Evolutionary conservation across 2,888 invertebrate species (phyloP).

Genomic region (Drosophila stalkeri): DNA sequence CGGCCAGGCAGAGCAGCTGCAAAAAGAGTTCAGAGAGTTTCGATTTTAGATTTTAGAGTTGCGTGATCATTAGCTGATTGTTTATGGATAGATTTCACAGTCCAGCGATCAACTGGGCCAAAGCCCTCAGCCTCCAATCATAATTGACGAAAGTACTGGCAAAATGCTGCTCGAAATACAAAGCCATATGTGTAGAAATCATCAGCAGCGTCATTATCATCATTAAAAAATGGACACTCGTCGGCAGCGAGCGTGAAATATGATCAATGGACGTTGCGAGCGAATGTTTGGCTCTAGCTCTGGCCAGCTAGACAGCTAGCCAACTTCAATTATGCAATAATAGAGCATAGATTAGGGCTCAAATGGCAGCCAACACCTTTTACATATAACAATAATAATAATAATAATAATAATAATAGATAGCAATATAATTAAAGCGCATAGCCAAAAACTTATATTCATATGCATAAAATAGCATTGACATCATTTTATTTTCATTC

Average conservation of each 20-base stretch:
- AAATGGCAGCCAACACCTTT: slow-evolving; percentile 48
- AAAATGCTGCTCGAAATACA: slow-evolving; percentile 53
- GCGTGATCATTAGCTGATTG: slow-evolving; percentile 69
- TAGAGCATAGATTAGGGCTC: slow-evolving; percentile 56
- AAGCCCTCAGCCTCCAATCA: slow-evolving; percentile 68
- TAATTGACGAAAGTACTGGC: slow-evolving; percentile 70
- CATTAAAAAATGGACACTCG: slow-evolving; percentile 75
- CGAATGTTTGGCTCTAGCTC: neutral
- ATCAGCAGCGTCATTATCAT: slow-evolving; percentile 64
- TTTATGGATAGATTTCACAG: slow-evolving; percentile 76
- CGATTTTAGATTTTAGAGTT: slow-evolving; percentile 27
- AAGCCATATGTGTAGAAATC: slow-evolving; percentile 35
- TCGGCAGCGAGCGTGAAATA: slow-evolving; percentile 73
- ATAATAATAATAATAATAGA: slow-evolving; percentile 13
- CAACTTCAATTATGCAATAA: slow-evolving; percentile 67
- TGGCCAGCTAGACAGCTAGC: neutral
- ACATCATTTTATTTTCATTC: slow-evolving; percentile 77
- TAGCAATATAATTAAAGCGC: slow-evolving; percentile 17
- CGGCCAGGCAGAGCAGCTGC: slow-evolving; percentile 60
- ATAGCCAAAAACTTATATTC: slow-evolving; percentile 39
- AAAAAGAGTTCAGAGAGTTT: slow-evolving; percentile 13
- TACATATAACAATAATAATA: neutral
- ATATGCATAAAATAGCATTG: slow-evolving; percentile 78
- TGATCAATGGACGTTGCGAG: slow-evolving; percentile 62
- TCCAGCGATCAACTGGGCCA: slow-evolving; percentile 71